These are phyloP conservation scores for Podocnemis expansa DNA, from an alignment of 2,113 vertebrate species.

Conservation along the genomic window DNA sequence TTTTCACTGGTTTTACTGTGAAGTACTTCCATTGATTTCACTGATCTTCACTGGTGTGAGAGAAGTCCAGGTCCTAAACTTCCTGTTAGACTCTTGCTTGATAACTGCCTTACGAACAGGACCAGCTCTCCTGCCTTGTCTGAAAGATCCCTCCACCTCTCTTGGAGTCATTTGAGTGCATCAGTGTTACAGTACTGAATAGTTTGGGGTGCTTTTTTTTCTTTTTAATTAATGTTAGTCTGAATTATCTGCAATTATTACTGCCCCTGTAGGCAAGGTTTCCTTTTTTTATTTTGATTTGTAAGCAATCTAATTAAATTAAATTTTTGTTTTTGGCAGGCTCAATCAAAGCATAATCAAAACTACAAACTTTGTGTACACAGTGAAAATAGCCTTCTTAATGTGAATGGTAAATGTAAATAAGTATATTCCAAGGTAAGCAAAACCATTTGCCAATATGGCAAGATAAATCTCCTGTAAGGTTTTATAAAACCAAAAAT, in stretches of 20 bases:
- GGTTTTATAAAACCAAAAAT: background rate
- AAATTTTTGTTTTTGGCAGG: conserved; percentile 18
- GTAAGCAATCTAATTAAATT: conserved; percentile 24
- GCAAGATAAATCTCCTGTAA: background rate
- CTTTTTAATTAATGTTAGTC: background rate
- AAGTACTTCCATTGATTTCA: background rate
- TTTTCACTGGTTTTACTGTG: background rate
- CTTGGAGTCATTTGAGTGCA: background rate
- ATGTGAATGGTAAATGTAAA: conserved; percentile 16
- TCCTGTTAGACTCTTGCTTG: background rate
- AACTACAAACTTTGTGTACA: background rate
- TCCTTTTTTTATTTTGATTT: background rate
- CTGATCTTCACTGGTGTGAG: background rate
- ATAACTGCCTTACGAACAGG: background rate
- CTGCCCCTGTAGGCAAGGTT: background rate
- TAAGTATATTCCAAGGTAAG: background rate
- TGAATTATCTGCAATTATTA: conserved; percentile 16
- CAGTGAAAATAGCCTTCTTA: background rate
- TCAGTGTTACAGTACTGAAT: background rate
- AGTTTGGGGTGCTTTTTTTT: background rate
- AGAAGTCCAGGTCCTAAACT: background rate
- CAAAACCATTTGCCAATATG: background rate
- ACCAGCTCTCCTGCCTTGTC: background rate
- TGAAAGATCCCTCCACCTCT: background rate
- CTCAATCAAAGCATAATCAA: conserved; percentile 26